These are phyloP conservation scores for Graptemys geographica DNA, from an alignment of 2,797 vertebrate genomes.

Conservation along the genomic window DNA sequence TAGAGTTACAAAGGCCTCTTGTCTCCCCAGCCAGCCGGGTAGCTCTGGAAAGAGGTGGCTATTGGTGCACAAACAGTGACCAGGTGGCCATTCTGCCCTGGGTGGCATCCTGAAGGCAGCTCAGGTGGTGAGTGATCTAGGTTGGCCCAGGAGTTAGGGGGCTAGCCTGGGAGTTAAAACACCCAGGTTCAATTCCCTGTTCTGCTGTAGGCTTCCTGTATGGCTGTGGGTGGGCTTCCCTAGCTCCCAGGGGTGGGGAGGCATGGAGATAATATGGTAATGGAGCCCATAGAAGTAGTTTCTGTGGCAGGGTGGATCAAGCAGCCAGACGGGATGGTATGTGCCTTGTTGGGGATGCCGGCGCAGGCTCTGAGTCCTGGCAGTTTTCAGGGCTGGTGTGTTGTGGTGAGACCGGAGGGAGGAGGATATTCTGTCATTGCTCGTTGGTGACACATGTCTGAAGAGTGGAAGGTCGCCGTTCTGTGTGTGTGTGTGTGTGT, in stretches of 20 bases:
- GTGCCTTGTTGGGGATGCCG: neutral
- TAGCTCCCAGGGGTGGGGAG: neutral
- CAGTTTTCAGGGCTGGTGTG: neutral
- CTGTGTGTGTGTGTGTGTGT: neutral
- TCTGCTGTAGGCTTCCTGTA: neutral
- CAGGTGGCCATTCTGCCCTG: rapidly evolving
- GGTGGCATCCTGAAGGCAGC: neutral
- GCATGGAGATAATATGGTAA: neutral
- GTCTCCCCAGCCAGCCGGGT: neutral
- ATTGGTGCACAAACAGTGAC: rapidly evolving
- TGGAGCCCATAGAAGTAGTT: neutral
- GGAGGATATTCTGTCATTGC: rapidly evolving
- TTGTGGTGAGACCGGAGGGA: neutral
- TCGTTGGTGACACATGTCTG: rapidly evolving
- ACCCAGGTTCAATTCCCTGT: neutral
- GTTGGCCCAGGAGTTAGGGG: neutral
- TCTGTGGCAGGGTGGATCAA: neutral
- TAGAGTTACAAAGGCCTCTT: neutral
- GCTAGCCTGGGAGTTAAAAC: neutral
- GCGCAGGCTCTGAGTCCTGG: neutral
- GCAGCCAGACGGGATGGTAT: neutral
- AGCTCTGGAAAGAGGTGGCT: neutral
- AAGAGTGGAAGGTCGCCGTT: rapidly evolving
- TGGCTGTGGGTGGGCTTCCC: neutral
- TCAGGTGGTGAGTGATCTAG: neutral